Evolutionary conservation across 1,140 invertebrate genomes (phyloP).

Genomic region (Neodiprion fabricii): DNA sequence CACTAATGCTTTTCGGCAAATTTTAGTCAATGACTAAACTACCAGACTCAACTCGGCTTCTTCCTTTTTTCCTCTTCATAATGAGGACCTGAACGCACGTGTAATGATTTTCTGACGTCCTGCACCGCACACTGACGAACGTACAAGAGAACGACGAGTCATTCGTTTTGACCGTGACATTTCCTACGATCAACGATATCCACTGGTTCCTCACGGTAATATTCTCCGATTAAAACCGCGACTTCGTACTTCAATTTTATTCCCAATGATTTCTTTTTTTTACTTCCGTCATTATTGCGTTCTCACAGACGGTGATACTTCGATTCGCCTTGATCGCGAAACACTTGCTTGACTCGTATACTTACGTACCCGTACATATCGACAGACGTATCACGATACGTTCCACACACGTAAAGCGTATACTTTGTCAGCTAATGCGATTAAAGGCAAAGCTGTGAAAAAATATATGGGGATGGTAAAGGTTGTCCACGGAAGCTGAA

Average conservation of each 20-base stretch:
- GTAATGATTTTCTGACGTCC: background rate
- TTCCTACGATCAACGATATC: background rate
- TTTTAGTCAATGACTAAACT: background rate
- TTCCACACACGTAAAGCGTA: background rate
- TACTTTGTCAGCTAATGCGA: constrained; percentile 7
- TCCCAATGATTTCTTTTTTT: too few relatives aligned
- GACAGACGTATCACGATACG: background rate
- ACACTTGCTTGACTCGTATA: background rate
- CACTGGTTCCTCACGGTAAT: background rate
- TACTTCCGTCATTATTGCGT: too few relatives aligned
- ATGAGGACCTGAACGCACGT: background rate
- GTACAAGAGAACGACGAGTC: background rate
- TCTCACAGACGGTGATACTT: background rate
- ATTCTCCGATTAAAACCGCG: background rate
- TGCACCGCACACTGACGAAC: background rate
- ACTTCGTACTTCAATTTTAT: too few relatives aligned
- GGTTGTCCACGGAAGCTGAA: constrained; percentile 4
- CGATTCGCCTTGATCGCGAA: constrained; percentile 4
- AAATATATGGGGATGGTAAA: background rate
- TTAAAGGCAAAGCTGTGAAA: background rate
- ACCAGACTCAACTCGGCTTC: background rate
- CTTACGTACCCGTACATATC: background rate
- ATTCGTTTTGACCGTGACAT: background rate
- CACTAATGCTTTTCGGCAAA: background rate
- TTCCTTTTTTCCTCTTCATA: background rate